These are phyloP conservation scores for Vollenhovia emeryi DNA, from an alignment of 1,140 invertebrate genomes.

Conservation along the genomic window DNA sequence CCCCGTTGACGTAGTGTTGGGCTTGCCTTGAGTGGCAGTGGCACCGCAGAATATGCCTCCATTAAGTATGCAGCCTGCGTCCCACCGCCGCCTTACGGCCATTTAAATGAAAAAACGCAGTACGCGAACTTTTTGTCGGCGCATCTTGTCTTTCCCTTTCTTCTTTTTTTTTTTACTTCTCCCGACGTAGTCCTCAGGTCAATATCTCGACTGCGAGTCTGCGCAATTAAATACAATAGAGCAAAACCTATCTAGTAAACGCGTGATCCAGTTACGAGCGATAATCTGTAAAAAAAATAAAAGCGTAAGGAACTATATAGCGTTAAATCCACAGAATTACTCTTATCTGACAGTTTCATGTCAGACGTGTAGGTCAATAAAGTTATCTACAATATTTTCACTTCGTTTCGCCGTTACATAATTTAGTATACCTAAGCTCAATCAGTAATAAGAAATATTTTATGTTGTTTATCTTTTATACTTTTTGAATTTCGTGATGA, in stretches of 20 bases:
- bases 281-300: not conserved
- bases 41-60: slow-evolving; percentile 77
- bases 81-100: slow-evolving; percentile 73
- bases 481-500: not conserved
- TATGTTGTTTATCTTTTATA: not conserved
- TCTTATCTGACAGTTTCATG: not conserved
- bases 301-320: not conserved
- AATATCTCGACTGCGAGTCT: not conserved
- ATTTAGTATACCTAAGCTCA: not conserved
- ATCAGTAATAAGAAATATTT: not conserved
- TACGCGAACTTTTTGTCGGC: slow-evolving; percentile 46
- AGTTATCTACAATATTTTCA: not conserved
- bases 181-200: not conserved
- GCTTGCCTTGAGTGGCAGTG: slow-evolving; percentile 78
- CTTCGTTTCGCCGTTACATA: not conserved
- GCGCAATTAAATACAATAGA: slow-evolving; percentile 15
- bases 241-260: not conserved
- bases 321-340: not conserved
- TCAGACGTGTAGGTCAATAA: not conserved
- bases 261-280: not conserved
- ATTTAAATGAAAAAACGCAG: slow-evolving; percentile 78
- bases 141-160: no score
- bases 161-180: not conserved
- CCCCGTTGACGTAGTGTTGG: slow-evolving; percentile 73
- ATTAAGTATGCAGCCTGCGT: slow-evolving; percentile 77